A percentile compares a stretch with the other conserved stretches of the same genome.
These are phyloP conservation scores for Eospalax fontanierii DNA, from an alignment of 2,797 vertebrate genomes.

Conservation along the genomic window DNA sequence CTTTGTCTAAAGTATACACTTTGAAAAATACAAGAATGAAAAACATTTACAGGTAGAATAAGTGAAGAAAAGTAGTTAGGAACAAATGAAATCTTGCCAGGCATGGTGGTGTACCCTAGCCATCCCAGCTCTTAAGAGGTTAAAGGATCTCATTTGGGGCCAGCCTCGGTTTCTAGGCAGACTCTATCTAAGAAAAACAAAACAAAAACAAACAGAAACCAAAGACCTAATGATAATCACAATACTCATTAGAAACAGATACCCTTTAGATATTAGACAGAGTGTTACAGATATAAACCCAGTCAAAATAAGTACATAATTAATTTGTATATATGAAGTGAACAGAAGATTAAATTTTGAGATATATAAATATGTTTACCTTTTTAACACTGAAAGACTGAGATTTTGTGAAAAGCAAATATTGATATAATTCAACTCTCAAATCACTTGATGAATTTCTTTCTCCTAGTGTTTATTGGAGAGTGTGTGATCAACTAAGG, in stretches of 20 bases:
- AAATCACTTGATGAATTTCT: neutral
- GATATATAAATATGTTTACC: neutral
- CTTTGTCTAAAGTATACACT: neutral
- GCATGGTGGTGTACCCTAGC: neutral
- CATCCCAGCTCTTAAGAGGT: neutral
- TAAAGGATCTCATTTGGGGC: neutral
- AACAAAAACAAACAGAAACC: neutral
- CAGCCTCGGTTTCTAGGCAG: neutral
- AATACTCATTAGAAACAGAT: neutral
- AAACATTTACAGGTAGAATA: neutral
- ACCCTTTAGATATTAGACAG: neutral
- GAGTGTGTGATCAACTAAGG: neutral
- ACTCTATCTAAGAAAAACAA: neutral
- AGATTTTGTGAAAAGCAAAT: neutral
- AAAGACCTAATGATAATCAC: neutral
- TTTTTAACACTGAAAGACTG: neutral
- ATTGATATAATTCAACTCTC: neutral
- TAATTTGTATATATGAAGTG: neutral
- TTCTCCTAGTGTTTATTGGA: neutral
- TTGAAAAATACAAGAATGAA: neutral
- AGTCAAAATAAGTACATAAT: neutral
- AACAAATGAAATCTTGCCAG: neutral
- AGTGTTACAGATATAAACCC: neutral
- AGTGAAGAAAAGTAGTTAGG: neutral
- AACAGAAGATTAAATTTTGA: neutral